Evolutionary conservation across 2,888 invertebrate species (phyloP).

Genomic region (Melanchra persicariae): DNA sequence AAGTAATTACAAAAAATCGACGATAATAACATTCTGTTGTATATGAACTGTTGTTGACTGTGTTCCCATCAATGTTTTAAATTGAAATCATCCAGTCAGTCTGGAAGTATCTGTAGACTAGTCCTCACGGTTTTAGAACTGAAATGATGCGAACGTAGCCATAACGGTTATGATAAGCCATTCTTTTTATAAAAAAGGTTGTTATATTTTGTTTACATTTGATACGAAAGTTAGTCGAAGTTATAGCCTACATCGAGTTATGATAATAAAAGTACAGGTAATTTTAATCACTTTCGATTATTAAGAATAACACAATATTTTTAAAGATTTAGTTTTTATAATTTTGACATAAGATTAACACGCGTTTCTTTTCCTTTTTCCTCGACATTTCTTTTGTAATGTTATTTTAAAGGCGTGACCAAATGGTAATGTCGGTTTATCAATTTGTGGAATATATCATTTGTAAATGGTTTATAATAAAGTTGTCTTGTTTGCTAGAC

Average conservation of each 20-base stretch:
- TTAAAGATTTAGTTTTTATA: constrained; percentile 82
- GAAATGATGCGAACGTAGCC: constrained; percentile 74
- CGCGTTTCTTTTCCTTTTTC: constrained; percentile 77
- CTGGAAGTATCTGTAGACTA: constrained; percentile 68
- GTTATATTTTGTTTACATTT: constrained; percentile 86
- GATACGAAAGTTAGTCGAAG: constrained; percentile 82
- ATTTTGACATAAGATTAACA: constrained; percentile 84
- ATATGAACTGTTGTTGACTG: constrained; percentile 69
- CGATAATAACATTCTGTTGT: constrained; percentile 61
- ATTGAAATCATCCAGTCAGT: constrained; percentile 54
- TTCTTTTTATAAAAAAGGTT: constrained; percentile 76
- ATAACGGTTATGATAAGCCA: constrained; percentile 73
- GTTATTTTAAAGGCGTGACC: constrained; percentile 62
- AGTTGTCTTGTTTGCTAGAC: constrained; percentile 69
- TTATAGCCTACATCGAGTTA: constrained; percentile 87
- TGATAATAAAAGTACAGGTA: constrained; percentile 89
- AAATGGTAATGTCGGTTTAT: constrained; percentile 59
- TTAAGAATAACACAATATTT: constrained; percentile 84
- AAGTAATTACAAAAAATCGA: constrained; percentile 47
- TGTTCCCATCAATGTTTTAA: constrained; percentile 70
- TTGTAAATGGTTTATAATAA: constrained; percentile 71
- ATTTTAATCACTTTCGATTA: constrained; percentile 83
- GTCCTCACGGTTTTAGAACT: constrained; percentile 68
- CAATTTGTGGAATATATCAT: constrained; percentile 59
- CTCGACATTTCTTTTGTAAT: constrained; percentile 70